Percentiles rank a stretch among this genome's conserved stretches.
Conservation (phyloP, 2,888 invertebrate genomes). For the Bombyx huttoni region DNA sequence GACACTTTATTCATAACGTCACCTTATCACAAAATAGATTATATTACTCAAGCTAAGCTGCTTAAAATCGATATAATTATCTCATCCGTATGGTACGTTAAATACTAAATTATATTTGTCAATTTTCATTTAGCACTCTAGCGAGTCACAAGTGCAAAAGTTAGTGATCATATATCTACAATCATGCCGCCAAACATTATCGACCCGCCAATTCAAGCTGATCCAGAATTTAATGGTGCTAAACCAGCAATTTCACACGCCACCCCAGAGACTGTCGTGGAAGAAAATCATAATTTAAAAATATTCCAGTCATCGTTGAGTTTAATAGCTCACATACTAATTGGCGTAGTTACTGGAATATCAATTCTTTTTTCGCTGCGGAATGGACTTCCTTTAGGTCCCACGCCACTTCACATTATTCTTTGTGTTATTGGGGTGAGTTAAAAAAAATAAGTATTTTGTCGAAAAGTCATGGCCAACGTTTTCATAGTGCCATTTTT, state of each 20-base stretch:
- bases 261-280: conserved; percentile 1
- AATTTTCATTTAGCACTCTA: neutral
- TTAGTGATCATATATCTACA: neutral
- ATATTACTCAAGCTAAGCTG: neutral
- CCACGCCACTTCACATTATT: conserved; percentile 34
- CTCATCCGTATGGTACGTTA: neutral
- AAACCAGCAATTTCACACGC: conserved; percentile 4
- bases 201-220: conserved; percentile 12
- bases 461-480: too few species aligned
- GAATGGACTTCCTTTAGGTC: conserved; percentile 24
- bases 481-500: too few species aligned
- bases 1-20: neutral
- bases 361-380: conserved; percentile 28
- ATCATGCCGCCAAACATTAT: conserved; percentile 25
- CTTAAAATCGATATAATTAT: neutral
- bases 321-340: conserved; percentile 35
- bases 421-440: conserved; percentile 56
- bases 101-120: neutral
- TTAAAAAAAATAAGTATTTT: conserved; percentile 2
- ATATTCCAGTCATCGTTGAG: conserved; percentile 34
- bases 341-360: conserved; percentile 36
- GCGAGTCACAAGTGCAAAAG: neutral
- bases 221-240: conserved; percentile 11
- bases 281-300: conserved; percentile 22
- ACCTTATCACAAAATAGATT: neutral